phyloP scores from a whole-genome alignment of 2,113 vertebrate species.

The Lasiurus cinereus region DNA sequence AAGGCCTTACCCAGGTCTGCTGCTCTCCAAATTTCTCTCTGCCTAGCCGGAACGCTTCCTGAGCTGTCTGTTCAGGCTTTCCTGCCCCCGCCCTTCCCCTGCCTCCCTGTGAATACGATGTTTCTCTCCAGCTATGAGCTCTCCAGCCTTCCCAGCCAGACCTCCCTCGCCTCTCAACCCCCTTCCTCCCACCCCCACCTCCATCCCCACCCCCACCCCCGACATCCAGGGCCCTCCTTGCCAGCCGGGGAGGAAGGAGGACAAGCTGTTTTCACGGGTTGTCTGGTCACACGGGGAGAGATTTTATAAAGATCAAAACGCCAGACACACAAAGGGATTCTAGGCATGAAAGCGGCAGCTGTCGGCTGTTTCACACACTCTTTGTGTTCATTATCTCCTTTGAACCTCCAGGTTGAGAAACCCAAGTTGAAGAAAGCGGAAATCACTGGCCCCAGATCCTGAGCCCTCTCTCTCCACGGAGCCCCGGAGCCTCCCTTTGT shows the following conservation, averaged over 20 bases:
- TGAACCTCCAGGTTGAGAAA: neutral
- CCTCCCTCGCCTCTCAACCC: neutral
- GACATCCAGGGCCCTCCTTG: neutral
- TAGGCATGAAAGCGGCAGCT: neutral
- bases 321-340: neutral
- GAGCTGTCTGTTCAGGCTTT: neutral
- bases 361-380: neutral
- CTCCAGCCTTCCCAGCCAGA: neutral
- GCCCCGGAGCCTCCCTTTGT: neutral
- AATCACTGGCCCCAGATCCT: neutral
- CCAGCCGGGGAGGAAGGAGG: neutral
- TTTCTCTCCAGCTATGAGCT: neutral
- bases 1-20: neutral
- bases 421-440: neutral
- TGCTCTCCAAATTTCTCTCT: neutral
- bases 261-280: neutral
- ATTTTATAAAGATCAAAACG: neutral
- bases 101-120: neutral
- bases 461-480: neutral
- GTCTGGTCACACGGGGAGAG: neutral
- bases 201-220: too few species aligned
- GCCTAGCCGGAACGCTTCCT: too few species aligned
- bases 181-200: neutral
- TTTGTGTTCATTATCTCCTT: neutral
- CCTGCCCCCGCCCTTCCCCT: neutral